Conservation (phyloP, 2,797 vertebrate genomes). For the Argyrosomus regius region DNA sequence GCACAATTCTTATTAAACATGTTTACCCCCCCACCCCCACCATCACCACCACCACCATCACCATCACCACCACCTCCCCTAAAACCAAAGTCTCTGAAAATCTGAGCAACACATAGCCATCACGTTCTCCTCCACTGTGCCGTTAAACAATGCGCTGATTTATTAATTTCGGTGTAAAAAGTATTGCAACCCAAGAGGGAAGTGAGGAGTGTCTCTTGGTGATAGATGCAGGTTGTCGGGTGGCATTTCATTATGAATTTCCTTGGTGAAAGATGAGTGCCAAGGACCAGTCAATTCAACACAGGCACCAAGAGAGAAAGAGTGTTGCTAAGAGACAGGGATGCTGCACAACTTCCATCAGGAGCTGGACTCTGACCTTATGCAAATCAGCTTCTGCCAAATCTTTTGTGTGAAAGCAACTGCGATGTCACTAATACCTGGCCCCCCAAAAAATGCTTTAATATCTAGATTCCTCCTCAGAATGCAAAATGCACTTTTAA, state of each 20-base stretch:
- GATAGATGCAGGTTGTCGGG: slow-evolving; percentile 94
- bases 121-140: slow-evolving; percentile 34
- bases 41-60: neutral
- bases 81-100: slow-evolving; percentile 50
- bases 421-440: slow-evolving; percentile 93
- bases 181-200: slow-evolving; percentile 42
- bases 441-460: slow-evolving; percentile 85
- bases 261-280: slow-evolving; percentile 96
- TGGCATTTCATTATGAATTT: slow-evolving; percentile 96
- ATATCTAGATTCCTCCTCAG: slow-evolving; percentile 90
- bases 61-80: neutral
- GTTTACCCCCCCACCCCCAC: slow-evolving; percentile 22
- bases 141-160: slow-evolving; percentile 85
- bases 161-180: slow-evolving; percentile 83
- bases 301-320: slow-evolving; percentile 91
- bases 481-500: slow-evolving; percentile 85
- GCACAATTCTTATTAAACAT: slow-evolving; percentile 74
- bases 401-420: slow-evolving; percentile 92
- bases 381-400: slow-evolving; percentile 96
- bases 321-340: slow-evolving; percentile 99
- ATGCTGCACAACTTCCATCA: slow-evolving; percentile 97
- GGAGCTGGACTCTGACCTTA: slow-evolving; percentile 96
- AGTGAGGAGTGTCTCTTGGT: slow-evolving; percentile 78
- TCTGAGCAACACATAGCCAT: slow-evolving; percentile 35
- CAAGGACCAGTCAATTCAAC: slow-evolving; percentile 95